These are phyloP conservation scores for Stramonita haemastoma DNA, from an alignment of 2,888 invertebrate genomes.

Conservation along the genomic window DNA sequence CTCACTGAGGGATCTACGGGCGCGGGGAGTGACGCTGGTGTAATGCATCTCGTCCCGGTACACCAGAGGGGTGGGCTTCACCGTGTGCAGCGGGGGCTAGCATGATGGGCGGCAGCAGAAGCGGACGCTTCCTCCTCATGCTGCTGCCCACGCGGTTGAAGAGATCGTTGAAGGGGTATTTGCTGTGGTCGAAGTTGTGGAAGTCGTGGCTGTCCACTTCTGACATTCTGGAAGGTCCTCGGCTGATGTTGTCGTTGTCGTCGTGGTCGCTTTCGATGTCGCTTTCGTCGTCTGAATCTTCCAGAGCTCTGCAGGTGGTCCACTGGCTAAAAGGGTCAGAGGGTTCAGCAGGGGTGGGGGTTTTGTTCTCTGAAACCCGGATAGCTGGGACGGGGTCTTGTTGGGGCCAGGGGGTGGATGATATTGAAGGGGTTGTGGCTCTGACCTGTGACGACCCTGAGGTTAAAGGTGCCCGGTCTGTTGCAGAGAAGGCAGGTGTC, in stretches of 20 bases:
- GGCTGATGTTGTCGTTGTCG: background rate
- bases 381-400: background rate
- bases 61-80: conserved; percentile 56
- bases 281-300: background rate
- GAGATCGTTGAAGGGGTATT: background rate
- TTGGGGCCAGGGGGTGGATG: background rate
- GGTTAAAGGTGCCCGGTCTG: background rate
- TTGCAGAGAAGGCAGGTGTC: background rate
- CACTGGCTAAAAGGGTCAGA: conserved; percentile 21
- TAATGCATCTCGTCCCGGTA: conserved; percentile 52
- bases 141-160: background rate
- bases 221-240: background rate
- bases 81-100: conserved; percentile 58
- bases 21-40: conserved; percentile 43
- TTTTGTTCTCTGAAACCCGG: background rate
- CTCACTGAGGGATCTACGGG: conserved; percentile 52
- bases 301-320: conserved; percentile 36
- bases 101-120: conserved; percentile 63
- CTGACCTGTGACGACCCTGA: background rate
- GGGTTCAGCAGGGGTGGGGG: background rate
- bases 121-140: conserved; percentile 46
- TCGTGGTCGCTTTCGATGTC: background rate
- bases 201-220: background rate
- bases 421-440: background rate
- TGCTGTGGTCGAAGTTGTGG: background rate